A percentile compares a stretch with the other conserved stretches of the same genome.
Evolutionary conservation across 2,797 vertebrate species (phyloP).

Genomic region (Erethizon dorsatum): DNA sequence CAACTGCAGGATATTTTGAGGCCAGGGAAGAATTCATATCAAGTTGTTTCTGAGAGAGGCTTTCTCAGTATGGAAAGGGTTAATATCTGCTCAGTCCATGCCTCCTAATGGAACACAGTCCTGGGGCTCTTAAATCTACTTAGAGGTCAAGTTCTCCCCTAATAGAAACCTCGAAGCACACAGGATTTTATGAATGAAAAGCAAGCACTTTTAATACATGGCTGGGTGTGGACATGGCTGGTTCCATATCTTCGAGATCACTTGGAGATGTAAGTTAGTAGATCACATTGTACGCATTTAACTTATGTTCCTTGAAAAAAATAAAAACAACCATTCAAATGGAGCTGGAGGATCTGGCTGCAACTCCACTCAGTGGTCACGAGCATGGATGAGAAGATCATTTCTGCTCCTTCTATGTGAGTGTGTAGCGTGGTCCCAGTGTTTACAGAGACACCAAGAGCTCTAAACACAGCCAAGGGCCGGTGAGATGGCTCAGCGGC

Average conservation of each 20-base stretch:
- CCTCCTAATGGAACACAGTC: neutral
- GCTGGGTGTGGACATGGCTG: neutral
- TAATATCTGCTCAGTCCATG: neutral
- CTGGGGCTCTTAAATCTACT: neutral
- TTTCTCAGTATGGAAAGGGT: neutral
- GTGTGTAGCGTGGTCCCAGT: neutral
- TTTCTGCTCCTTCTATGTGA: neutral
- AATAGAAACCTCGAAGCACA: neutral
- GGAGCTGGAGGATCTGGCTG: neutral
- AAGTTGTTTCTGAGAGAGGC: neutral
- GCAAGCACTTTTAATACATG: neutral
- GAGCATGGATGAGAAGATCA: neutral
- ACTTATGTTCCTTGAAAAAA: neutral
- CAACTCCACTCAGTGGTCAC: rapidly evolving
- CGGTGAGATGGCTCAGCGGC: too few species aligned
- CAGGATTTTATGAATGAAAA: neutral
- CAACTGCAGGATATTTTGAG: neutral
- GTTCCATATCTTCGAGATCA: neutral
- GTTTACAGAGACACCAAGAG: neutral
- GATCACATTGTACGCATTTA: neutral
- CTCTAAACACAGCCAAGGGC: neutral
- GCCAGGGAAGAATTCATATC: neutral
- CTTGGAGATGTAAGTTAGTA: neutral
- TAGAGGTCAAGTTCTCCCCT: slow-evolving; percentile 30
- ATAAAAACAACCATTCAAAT: neutral